These are phyloP conservation scores for Aselliscus stoliczkanus DNA, from an alignment of 2,797 vertebrate species.

Conservation along the genomic window DNA sequence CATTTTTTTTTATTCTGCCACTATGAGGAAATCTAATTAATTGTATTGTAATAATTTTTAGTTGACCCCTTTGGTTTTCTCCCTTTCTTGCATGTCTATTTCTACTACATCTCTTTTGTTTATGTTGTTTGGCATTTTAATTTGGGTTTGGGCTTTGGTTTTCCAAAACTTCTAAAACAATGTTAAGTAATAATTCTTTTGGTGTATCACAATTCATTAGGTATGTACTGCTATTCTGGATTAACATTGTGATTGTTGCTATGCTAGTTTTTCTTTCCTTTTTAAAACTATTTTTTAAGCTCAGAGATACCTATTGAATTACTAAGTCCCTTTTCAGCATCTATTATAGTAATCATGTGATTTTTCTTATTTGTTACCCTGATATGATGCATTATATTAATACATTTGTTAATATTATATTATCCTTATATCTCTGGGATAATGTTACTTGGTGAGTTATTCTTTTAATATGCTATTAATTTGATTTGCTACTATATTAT, in stretches of 20 bases:
- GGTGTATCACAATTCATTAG: background rate
- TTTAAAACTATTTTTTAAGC: conserved; percentile 24
- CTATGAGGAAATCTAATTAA: conserved; percentile 23
- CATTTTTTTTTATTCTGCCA: background rate
- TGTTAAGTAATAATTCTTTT: conserved; percentile 15
- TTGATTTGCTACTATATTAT: conserved; percentile 41
- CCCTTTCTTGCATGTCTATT: conserved; percentile 15
- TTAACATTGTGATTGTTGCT: conserved; percentile 1
- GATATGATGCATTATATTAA: conserved; percentile 54
- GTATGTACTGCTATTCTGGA: background rate
- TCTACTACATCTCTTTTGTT: background rate
- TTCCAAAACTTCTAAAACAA: conserved; percentile 43
- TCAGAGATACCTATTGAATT: conserved; percentile 30
- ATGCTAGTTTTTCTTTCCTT: conserved; percentile 9
- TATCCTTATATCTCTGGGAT: conserved; percentile 21
- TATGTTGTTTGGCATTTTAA: background rate
- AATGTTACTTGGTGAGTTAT: conserved; percentile 29
- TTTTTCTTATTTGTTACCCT: conserved; percentile 44
- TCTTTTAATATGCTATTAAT: conserved; percentile 44
- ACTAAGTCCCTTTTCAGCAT: background rate
- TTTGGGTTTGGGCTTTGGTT: background rate
- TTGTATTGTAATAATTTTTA: background rate
- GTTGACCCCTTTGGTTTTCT: background rate
- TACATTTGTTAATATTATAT: conserved; percentile 39
- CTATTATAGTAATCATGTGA: background rate